Conservation (phyloP, 2,888 invertebrate species). For the Tenthredo distinguenda region DNA sequence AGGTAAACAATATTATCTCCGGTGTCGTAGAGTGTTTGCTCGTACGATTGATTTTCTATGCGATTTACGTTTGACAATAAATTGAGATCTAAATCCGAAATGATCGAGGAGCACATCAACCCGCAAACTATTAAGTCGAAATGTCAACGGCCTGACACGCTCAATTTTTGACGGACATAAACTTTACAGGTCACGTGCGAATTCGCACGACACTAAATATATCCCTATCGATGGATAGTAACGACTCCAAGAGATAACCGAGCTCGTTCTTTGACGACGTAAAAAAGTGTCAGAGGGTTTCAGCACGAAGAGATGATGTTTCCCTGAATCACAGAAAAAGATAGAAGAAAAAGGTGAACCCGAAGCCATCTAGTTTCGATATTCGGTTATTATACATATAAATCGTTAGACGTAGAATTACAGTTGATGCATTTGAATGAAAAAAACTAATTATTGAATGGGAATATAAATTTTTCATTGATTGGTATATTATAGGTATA, state of each 20-base stretch:
- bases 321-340: background rate
- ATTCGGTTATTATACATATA: background rate
- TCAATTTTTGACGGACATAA: background rate
- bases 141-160: constrained; percentile 1
- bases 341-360: background rate
- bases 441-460: no score
- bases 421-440: background rate
- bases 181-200: background rate
- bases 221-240: background rate
- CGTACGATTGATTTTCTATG: background rate
- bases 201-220: background rate
- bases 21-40: background rate
- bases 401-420: background rate
- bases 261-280: background rate
- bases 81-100: constrained; percentile 13
- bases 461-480: no score
- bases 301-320: background rate
- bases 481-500: background rate
- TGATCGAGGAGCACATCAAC: constrained; percentile 8
- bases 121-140: background rate
- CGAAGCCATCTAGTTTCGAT: background rate
- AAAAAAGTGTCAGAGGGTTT: background rate
- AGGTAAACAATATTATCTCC: constrained; percentile 37
- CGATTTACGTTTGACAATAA: background rate
- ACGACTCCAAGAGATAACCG: background rate